Percentiles rank a stretch among this genome's conserved stretches.
These are phyloP conservation scores for Alligator mississippiensis DNA, from an alignment of 2,113 vertebrate species.

Conservation along the genomic window DNA sequence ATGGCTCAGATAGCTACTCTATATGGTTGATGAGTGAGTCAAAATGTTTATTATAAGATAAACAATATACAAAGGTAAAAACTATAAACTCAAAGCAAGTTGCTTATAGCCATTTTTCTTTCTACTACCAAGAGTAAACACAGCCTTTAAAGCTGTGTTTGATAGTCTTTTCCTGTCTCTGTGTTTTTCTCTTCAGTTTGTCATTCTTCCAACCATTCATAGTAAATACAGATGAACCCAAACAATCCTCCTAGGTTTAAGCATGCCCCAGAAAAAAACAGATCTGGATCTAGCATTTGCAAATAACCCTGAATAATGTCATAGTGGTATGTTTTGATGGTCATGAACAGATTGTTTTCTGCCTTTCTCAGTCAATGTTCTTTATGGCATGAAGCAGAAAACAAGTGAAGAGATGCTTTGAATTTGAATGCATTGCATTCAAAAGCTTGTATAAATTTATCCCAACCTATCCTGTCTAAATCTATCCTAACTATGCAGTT, in stretches of 20 bases:
- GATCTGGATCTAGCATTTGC: background rate
- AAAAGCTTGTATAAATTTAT: too few species aligned
- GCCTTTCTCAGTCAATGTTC: background rate
- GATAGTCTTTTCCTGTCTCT: background rate
- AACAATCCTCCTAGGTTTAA: background rate
- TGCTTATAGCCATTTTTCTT: background rate
- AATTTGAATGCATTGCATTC: too few species aligned
- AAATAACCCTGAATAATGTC: background rate
- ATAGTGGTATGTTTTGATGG: background rate
- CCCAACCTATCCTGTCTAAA: too few species aligned
- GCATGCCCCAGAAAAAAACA: background rate
- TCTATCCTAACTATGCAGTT: too few species aligned
- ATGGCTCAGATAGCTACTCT: slow-evolving; percentile 33
- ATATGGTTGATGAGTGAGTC: slow-evolving; percentile 15
- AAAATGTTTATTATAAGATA: slow-evolving; percentile 9
- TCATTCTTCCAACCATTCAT: background rate
- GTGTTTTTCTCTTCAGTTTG: background rate
- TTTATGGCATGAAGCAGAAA: background rate
- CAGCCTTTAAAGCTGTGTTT: background rate
- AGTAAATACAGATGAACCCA: background rate
- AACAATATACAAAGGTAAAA: slow-evolving; percentile 34
- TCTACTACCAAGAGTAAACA: background rate
- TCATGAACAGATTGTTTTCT: background rate
- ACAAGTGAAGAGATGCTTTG: background rate
- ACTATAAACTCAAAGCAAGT: slow-evolving; percentile 28